Percentiles rank a stretch among this genome's conserved stretches.
Conservation (phyloP, 2,888 invertebrate species). For the Labia minor region DNA sequence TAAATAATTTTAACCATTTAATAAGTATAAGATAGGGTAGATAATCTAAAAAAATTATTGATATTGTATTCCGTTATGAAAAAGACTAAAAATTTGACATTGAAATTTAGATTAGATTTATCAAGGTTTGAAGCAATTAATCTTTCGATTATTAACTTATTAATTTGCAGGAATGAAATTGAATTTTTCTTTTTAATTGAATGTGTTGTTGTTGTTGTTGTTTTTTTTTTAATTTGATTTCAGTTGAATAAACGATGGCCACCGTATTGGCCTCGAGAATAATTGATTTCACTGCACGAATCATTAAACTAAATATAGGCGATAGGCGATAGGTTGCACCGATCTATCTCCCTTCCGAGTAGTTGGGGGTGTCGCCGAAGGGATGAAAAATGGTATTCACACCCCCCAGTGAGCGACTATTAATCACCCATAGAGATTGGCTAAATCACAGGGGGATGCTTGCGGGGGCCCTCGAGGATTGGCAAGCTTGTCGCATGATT, state of each 20-base stretch:
- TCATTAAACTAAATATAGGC: slow-evolving; percentile 3
- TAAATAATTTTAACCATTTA: no score
- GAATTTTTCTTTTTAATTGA: background rate
- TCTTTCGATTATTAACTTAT: no score
- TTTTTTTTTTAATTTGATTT: background rate
- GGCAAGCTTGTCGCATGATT: slow-evolving; percentile 13
- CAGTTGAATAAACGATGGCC: background rate
- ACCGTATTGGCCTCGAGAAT: background rate
- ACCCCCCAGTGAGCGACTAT: background rate
- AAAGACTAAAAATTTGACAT: no score
- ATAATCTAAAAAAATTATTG: background rate
- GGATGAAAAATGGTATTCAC: slow-evolving; percentile 7
- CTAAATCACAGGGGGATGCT: background rate
- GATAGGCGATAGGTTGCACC: background rate
- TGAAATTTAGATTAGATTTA: no score
- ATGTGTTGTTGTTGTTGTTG: background rate
- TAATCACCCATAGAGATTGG: slow-evolving; percentile 13
- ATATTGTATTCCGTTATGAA: no score
- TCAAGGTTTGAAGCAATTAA: no score
- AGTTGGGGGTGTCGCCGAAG: background rate
- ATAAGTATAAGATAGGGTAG: background rate
- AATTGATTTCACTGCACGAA: slow-evolving; percentile 4
- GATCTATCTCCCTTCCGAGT: background rate
- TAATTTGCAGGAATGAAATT: no score
- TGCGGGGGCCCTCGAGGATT: background rate